Percentiles rank a stretch among this genome's conserved stretches.
These are phyloP conservation scores for Drosophila tropicalis DNA, from an alignment of 1,140 invertebrate species.

Conservation along the genomic window DNA sequence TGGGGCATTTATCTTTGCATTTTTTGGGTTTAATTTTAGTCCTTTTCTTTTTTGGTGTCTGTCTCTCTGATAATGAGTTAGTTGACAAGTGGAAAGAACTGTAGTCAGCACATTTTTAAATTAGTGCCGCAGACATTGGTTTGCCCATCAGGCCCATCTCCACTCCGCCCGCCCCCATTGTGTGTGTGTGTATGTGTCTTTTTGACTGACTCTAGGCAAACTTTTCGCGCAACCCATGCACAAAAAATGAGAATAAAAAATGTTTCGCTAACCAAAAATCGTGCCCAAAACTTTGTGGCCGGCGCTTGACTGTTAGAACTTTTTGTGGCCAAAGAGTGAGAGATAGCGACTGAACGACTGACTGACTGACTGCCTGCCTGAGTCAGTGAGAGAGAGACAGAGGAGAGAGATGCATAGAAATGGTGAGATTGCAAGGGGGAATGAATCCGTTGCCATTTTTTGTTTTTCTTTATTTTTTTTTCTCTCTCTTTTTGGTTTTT, in stretches of 20 bases:
- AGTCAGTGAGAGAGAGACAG: not conserved
- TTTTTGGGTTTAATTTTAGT: no score
- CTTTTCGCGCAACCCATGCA: conserved; percentile 14
- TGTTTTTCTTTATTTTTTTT: conserved; percentile 42
- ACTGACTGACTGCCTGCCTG: conserved; percentile 31
- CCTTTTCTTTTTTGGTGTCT: not conserved
- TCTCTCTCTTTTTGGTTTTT: conserved; percentile 19
- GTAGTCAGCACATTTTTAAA: conserved; percentile 51
- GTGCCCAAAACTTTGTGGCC: conserved; percentile 63
- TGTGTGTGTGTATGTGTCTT: not conserved
- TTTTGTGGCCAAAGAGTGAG: conserved; percentile 30
- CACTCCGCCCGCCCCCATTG: no score
- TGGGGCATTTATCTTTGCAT: conserved; percentile 7
- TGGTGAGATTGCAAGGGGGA: not conserved
- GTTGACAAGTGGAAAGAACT: conserved; percentile 18
- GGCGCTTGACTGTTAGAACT: conserved; percentile 56
- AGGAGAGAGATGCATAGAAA: not conserved
- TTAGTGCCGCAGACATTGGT: conserved; percentile 25
- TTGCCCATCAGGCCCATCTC: not conserved
- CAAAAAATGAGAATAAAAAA: conserved; percentile 15
- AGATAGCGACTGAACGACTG: conserved; percentile 27
- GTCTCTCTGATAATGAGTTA: conserved; percentile 17
- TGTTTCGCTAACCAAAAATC: conserved; percentile 59
- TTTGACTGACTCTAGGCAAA: conserved; percentile 16
- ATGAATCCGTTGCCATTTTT: conserved; percentile 49